A percentile compares a stretch with the other conserved stretches of the same genome.
Evolutionary conservation across 2,797 vertebrate genomes (phyloP).

Genomic region (Trematomus bernacchii): DNA sequence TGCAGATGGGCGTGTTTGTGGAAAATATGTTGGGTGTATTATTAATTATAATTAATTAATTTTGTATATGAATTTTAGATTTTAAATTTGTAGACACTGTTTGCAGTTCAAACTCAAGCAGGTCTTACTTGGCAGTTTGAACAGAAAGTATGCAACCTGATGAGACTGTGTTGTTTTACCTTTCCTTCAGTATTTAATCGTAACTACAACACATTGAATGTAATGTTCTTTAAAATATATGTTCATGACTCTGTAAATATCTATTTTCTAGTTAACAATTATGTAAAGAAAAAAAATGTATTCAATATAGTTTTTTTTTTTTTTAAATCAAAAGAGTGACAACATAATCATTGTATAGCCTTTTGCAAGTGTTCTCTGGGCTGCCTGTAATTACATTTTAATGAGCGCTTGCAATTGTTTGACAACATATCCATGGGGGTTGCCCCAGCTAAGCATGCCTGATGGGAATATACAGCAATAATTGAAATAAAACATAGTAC

Average conservation of each 20-base stretch:
- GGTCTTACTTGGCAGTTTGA: background rate
- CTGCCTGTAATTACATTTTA: slow-evolving; percentile 56
- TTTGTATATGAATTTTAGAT: no score
- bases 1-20: no score
- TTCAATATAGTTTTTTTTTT: background rate
- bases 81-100: background rate
- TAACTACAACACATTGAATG: background rate
- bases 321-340: slow-evolving; percentile 19
- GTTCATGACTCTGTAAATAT: background rate
- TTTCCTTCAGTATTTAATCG: background rate
- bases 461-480: slow-evolving; percentile 47
- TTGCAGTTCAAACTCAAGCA: background rate
- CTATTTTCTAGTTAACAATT: background rate
- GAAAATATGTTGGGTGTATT: background rate
- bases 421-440: slow-evolving; percentile 59
- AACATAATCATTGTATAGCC: slow-evolving; percentile 29
- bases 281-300: background rate
- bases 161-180: background rate
- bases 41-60: background rate
- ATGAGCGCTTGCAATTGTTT: slow-evolving; percentile 48
- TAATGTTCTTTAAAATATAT: background rate
- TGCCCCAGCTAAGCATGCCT: slow-evolving; percentile 42
- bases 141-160: background rate
- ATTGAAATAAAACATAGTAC: slow-evolving; percentile 61
- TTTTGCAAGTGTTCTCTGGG: slow-evolving; percentile 16